Evolutionary conservation across 2,113 vertebrate species (phyloP).

Genomic region (Corydoras sp.): DNA sequence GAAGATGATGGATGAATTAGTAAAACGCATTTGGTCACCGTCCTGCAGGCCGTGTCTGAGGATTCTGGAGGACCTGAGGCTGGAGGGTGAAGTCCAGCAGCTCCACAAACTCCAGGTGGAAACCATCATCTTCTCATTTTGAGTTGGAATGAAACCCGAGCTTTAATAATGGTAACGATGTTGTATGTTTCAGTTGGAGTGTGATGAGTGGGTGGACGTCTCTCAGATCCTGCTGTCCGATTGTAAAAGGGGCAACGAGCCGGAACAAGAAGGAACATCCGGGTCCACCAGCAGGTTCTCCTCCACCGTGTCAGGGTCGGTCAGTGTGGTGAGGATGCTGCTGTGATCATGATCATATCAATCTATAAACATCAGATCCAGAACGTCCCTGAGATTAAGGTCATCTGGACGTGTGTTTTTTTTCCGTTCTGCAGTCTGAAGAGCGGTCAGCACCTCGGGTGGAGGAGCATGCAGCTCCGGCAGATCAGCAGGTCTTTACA

Average conservation of each 20-base stretch:
- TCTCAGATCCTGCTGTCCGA: constrained; percentile 67
- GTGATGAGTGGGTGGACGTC: constrained; percentile 68
- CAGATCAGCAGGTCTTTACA: constrained; percentile 24
- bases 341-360: not conserved
- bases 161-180: not conserved
- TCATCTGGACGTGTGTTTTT: too few species aligned
- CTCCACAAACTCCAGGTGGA: constrained; percentile 58
- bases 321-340: constrained; percentile 39
- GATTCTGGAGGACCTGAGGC: constrained; percentile 53
- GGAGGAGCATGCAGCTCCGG: not conserved
- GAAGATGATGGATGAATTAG: too few species aligned
- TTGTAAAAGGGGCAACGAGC: constrained; percentile 51
- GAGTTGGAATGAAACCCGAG: too few species aligned
- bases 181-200: constrained; percentile 61
- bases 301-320: constrained; percentile 1
- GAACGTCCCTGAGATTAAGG: too few species aligned
- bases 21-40: not conserved
- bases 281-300: too few species aligned
- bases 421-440: too few species aligned
- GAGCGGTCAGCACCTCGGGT: too few species aligned
- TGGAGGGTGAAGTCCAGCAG: constrained; percentile 47
- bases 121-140: not conserved
- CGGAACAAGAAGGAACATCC: not conserved
- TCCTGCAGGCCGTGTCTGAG: constrained; percentile 51
- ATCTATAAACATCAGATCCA: too few species aligned